phyloP scores from a whole-genome alignment of 2,888 invertebrate genomes.

The Anorthoa munda region DNA sequence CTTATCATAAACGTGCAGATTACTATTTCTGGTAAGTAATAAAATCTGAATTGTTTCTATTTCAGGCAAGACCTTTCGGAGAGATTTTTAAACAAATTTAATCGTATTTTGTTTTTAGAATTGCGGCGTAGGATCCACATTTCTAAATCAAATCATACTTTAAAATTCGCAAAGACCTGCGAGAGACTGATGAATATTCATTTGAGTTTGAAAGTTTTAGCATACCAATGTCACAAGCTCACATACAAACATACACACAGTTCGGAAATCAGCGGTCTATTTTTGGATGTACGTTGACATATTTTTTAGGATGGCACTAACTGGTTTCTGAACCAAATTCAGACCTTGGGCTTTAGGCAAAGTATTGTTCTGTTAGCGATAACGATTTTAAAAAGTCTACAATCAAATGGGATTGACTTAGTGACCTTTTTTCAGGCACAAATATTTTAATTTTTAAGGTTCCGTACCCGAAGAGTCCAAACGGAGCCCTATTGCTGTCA shows the following conservation, averaged over 20 bases:
- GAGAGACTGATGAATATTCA: constrained; percentile 29
- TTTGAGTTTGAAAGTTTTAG: constrained; percentile 10
- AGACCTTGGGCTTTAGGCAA: no score
- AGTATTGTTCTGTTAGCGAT: no score
- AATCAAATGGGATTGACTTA: no score
- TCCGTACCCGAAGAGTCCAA: no score
- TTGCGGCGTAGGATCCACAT: neutral
- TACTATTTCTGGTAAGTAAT: no score
- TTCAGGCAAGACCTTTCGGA: neutral
- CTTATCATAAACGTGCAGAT: no score
- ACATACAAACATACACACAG: neutral
- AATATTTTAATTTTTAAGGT: no score
- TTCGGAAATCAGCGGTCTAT: neutral
- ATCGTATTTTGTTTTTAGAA: neutral
- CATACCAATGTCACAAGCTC: neutral
- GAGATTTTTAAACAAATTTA: neutral
- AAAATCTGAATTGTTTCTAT: neutral
- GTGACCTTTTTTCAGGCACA: no score
- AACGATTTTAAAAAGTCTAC: no score
- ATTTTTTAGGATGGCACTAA: neutral
- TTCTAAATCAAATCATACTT: constrained; percentile 31
- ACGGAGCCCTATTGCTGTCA: no score
- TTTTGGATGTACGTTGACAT: neutral
- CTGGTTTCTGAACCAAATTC: neutral
- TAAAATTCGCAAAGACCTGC: constrained; percentile 15